Percentiles rank a stretch among this genome's conserved stretches.
phyloP scores from a whole-genome alignment of 2,888 invertebrate genomes.

The Lathronympha strigana region DNA sequence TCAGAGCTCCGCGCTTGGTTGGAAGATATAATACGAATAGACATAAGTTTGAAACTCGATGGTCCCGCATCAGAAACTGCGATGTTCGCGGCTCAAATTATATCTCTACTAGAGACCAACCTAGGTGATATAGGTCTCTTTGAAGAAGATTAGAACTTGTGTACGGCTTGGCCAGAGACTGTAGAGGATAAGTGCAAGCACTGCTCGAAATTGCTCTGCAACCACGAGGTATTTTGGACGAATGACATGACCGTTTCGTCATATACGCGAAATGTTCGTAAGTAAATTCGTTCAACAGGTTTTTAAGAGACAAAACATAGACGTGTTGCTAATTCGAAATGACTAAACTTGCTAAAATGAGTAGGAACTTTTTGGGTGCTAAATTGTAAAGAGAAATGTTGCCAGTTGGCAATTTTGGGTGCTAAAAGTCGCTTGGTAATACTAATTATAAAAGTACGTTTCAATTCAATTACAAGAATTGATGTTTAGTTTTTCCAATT shows the following conservation, averaged over 20 bases:
- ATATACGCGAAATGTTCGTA: slow-evolving; percentile 3
- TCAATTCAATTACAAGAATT: too few species aligned
- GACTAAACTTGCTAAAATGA: not conserved
- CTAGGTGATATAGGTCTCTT: slow-evolving; percentile 53
- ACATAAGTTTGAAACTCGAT: slow-evolving; percentile 75
- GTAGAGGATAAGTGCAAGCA: slow-evolving; percentile 33
- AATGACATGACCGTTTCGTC: slow-evolving; percentile 5
- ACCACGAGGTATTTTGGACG: slow-evolving; percentile 31
- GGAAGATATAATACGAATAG: slow-evolving; percentile 75
- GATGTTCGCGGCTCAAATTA: slow-evolving; percentile 85
- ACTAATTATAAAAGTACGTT: too few species aligned
- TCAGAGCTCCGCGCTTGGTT: slow-evolving; percentile 88
- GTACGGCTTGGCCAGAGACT: slow-evolving; percentile 44
- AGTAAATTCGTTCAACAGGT: slow-evolving; percentile 7
- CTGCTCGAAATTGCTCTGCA: slow-evolving; percentile 19
- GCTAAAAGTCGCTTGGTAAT: too few species aligned
- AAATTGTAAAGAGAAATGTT: too few species aligned
- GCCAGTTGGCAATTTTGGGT: too few species aligned
- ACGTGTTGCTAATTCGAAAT: not conserved
- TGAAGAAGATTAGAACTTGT: slow-evolving; percentile 44
- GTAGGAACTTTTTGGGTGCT: too few species aligned
- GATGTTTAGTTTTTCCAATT: too few species aligned
- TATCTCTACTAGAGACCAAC: slow-evolving; percentile 81
- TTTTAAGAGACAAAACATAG: not conserved
- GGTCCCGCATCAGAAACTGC: slow-evolving; percentile 87